Evolutionary conservation across 2,113 vertebrate genomes (phyloP).

Genomic region (Esox niger): DNA sequence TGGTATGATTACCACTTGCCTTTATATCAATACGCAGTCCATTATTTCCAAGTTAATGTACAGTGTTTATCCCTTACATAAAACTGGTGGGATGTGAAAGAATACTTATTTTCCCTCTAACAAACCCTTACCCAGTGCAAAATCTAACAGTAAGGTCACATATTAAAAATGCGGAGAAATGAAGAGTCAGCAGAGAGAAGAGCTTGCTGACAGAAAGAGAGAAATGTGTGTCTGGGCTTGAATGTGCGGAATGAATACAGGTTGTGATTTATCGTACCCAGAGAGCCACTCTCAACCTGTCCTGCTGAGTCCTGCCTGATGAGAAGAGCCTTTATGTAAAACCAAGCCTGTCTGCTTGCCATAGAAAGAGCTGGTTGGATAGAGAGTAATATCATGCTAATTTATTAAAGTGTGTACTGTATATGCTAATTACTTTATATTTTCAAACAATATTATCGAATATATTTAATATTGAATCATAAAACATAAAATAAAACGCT

Average conservation of each 20-base stretch:
- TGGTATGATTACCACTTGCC: too few relatives aligned
- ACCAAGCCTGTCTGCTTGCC: conserved; percentile 66
- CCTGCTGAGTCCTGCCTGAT: conserved; percentile 60
- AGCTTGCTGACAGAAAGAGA: conserved; percentile 41
- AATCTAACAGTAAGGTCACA: conserved; percentile 62
- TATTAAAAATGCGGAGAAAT: conserved; percentile 64
- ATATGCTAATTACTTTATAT: too few relatives aligned
- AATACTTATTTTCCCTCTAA: neutral
- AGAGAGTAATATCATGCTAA: too few relatives aligned
- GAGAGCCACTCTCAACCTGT: conserved; percentile 51
- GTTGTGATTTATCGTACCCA: conserved; percentile 70
- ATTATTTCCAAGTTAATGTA: neutral
- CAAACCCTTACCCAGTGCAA: neutral
- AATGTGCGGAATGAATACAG: conserved; percentile 74
- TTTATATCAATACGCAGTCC: too few relatives aligned
- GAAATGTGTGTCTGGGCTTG: conserved; percentile 56
- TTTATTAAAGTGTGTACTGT: too few relatives aligned
- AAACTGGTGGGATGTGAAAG: neutral
- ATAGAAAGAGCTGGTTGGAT: too few relatives aligned
- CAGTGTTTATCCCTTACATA: neutral
- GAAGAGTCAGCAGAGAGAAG: conserved; percentile 70
- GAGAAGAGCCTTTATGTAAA: conserved; percentile 74
- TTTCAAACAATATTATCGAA: too few relatives aligned
- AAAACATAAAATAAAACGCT: too few relatives aligned
- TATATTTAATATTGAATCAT: too few relatives aligned